These are phyloP conservation scores for Okapia johnstoni DNA, from an alignment of 2,113 vertebrate species.

Conservation along the genomic window DNA sequence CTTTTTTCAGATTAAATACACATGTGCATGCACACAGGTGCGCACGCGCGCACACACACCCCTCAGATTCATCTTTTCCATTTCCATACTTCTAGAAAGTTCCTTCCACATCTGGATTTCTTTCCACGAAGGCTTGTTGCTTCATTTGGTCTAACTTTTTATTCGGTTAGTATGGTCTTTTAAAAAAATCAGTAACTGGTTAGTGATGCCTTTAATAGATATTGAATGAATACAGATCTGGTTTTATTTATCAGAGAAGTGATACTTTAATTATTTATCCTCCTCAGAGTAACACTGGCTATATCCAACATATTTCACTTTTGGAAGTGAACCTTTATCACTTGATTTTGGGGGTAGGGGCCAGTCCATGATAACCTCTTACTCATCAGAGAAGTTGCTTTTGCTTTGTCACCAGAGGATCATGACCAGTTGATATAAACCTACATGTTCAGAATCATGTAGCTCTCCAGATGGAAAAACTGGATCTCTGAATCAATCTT, in stretches of 20 bases:
- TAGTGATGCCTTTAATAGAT: conserved; percentile 65
- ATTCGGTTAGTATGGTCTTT: conserved; percentile 41
- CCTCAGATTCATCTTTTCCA: not conserved
- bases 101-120: not conserved
- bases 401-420: not conserved
- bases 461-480: not conserved
- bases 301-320: not conserved
- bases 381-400: not conserved
- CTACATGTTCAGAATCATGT: not conserved
- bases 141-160: conserved; percentile 12
- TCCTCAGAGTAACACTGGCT: not conserved
- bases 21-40: no score
- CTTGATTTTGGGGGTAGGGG: not conserved
- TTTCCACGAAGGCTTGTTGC: not conserved
- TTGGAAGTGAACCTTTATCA: not conserved
- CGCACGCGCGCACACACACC: no score
- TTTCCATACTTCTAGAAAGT: not conserved
- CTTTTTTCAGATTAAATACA: not conserved
- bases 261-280: conserved; percentile 48
- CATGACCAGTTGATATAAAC: not conserved
- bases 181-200: conserved; percentile 27
- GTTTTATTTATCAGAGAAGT: conserved; percentile 43
- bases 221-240: conserved; percentile 50
- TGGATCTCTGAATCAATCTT: not conserved
- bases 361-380: not conserved